Percentiles rank a stretch among this genome's conserved stretches.
These are phyloP conservation scores for Puffinus mauretanicus DNA, from an alignment of 2,113 vertebrate species.

Conservation along the genomic window DNA sequence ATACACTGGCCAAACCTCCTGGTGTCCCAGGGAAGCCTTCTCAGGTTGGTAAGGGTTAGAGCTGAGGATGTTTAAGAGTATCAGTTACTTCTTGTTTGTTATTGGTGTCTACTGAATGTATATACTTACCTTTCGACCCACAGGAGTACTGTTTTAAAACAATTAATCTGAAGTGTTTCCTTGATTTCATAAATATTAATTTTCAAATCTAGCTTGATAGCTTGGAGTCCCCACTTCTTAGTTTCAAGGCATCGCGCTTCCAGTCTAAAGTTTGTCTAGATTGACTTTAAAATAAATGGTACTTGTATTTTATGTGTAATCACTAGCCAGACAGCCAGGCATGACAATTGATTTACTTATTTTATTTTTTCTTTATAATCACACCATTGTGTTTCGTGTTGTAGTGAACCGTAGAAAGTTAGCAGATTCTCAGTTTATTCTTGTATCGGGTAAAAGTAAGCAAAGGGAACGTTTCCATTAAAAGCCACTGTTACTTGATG, in stretches of 20 bases:
- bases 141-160: not conserved
- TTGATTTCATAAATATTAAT: not conserved
- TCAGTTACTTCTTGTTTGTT: not conserved
- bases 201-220: not conserved
- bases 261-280: not conserved
- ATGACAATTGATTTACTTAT: not conserved
- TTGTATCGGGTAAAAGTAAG: not conserved
- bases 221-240: not conserved
- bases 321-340: not conserved
- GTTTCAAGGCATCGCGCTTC: not conserved
- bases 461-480: not conserved
- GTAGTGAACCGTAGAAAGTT: not conserved
- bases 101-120: not conserved
- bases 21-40: not conserved
- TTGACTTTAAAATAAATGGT: not conserved
- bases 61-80: not conserved
- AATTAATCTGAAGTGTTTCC: not conserved
- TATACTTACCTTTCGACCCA: not conserved
- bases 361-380: not conserved
- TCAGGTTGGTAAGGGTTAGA: not conserved
- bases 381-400: not conserved
- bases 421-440: not conserved
- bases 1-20: not conserved
- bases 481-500: not conserved
- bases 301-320: not conserved